phyloP scores from a whole-genome alignment of 2,797 vertebrate genomes.

The Danio albolineatus region DNA sequence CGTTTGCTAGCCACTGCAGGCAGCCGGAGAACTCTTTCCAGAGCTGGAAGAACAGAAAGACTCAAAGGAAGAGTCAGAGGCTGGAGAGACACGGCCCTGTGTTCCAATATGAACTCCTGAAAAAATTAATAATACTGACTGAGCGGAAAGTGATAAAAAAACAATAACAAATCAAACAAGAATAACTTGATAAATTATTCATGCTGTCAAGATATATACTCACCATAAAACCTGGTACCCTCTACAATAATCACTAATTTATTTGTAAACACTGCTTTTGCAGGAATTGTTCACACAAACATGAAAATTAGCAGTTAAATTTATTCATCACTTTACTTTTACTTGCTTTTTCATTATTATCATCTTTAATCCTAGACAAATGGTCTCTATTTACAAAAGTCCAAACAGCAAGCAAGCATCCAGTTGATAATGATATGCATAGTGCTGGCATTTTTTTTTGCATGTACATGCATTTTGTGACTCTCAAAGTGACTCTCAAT shows the following conservation, averaged over 20 bases:
- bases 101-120: conserved; percentile 84
- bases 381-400: too few species aligned
- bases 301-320: too few species aligned
- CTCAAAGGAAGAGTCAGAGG: conserved; percentile 78
- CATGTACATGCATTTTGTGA: too few species aligned
- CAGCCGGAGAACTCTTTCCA: conserved; percentile 86
- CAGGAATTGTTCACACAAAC: too few species aligned
- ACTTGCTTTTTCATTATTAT: too few species aligned
- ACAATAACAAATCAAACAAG: not conserved
- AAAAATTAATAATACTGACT: not conserved
- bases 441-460: too few species aligned
- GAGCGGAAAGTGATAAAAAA: not conserved
- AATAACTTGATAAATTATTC: not conserved
- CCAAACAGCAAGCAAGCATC: too few species aligned
- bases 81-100: conserved; percentile 54
- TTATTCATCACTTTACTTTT: too few species aligned
- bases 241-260: not conserved
- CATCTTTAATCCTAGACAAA: too few species aligned
- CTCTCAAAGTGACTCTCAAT: too few species aligned
- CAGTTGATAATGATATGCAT: too few species aligned
- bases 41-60: conserved; percentile 79
- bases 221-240: not conserved
- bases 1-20: conserved; percentile 92
- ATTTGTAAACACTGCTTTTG: not conserved
- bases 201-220: too few species aligned